Base-by-base conservation (phyloP, 2,797 vertebrate genomes). In the Sebastes itinus region DNA sequence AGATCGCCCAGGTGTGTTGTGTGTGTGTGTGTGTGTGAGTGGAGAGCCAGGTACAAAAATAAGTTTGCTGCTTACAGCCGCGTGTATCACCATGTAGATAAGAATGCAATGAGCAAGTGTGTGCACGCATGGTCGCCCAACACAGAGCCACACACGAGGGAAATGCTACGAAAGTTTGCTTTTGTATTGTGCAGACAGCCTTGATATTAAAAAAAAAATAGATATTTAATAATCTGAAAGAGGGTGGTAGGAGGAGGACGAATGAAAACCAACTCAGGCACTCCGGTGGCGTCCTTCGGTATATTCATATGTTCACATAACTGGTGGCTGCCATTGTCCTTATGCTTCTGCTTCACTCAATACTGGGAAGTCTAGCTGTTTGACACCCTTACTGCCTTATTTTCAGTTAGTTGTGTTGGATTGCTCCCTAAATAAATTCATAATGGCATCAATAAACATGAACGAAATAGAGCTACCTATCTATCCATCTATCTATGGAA, bases 261-360 rank as follows among this genome's bases (percentile, higher is more conserved):
- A 32, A 66, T 38, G 27, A 32, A 62, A 83, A 67, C 12, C 9
- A 66, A 55, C 14, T 33, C 27, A 25, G 14, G 56, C 4, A 22
- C 14, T 66, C 23, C 38, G 6, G 25, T 35, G 18, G n/a, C 20
- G n/a, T 46, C 35, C 16, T 16, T 58, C 5, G 65, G 59, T 22
- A 59, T 54, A 67, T 27, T 66, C 20, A 80, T 7, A 54, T 64
- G 35, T 69, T 64, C 62, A 56, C 30, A 72, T 77, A 42, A 58
- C 30, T 38, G 11, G 16, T 30, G 28, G 23, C 73, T 42, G 35
- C n/a, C 42, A 49, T 22, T 63, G 30, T 49, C 58, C 22, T 65
- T 66, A 58, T 83, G 49, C 35, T n/a, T 62, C 23, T 74, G 52
- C 38, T 72, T 71, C 33, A 69, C 32, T 78, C 56, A 77, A 74